A percentile compares a stretch with the other conserved stretches of the same genome.
Evolutionary conservation across 2,797 vertebrate species (phyloP).

Genomic region (Siniperca obscura): DNA sequence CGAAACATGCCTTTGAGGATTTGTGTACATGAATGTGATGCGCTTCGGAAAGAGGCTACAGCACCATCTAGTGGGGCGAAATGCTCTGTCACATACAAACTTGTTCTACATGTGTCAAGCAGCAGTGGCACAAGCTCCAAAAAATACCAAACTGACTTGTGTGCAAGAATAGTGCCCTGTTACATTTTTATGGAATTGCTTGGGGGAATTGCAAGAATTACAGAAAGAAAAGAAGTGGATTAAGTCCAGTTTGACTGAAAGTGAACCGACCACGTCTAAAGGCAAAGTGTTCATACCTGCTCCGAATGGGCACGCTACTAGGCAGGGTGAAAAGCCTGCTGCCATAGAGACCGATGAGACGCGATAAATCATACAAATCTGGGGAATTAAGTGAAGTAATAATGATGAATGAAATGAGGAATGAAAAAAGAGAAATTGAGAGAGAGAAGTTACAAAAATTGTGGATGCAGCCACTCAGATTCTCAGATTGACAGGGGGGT

Average conservation of each 20-base stretch:
- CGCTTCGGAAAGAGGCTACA: conserved; percentile 36
- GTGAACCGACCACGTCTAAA: not conserved
- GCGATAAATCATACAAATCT: not conserved
- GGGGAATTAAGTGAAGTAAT: not conserved
- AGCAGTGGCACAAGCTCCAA: not conserved
- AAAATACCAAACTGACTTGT: not conserved
- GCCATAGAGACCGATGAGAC: not conserved
- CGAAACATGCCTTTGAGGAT: not conserved
- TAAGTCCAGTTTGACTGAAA: not conserved
- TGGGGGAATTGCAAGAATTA: not conserved
- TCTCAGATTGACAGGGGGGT: too few species aligned
- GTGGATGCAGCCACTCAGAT: too few species aligned
- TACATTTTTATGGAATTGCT: not conserved
- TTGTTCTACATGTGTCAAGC: not conserved
- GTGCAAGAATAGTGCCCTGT: not conserved
- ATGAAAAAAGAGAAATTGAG: not conserved
- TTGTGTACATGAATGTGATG: not conserved
- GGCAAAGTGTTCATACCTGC: not conserved
- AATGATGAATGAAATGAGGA: not conserved
- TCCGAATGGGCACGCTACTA: not conserved
- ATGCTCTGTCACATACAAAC: not conserved
- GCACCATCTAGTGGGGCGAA: conserved; percentile 60
- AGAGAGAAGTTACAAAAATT: not conserved
- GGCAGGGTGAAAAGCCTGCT: not conserved
- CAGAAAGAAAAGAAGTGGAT: not conserved